These are phyloP conservation scores for Heliconius ismenius DNA, from an alignment of 2,888 invertebrate genomes.

Conservation along the genomic window DNA sequence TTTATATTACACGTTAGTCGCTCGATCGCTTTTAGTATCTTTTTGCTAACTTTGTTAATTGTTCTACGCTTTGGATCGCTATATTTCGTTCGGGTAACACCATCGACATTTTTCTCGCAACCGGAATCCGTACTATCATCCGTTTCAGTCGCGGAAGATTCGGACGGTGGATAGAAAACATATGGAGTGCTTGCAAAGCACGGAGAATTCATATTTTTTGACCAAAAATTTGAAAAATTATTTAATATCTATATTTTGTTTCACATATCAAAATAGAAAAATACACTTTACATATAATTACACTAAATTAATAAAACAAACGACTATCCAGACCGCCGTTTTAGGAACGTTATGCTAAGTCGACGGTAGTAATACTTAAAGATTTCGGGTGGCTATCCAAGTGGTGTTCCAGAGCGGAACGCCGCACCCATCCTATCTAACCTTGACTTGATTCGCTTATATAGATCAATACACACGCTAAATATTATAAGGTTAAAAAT, in stretches of 20 bases:
- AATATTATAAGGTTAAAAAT: not conserved
- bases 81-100: constrained; percentile 71
- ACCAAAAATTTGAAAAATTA: not conserved
- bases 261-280: not conserved
- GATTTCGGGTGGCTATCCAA: constrained; percentile 51
- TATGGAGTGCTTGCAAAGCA: constrained; percentile 71
- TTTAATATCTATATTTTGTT: not conserved
- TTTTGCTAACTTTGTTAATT: constrained; percentile 78
- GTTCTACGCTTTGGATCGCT: constrained; percentile 76
- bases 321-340: constrained; percentile 59
- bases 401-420: constrained; percentile 59
- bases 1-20: constrained; percentile 73
- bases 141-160: constrained; percentile 75
- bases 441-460: constrained; percentile 65
- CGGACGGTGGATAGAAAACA: constrained; percentile 74
- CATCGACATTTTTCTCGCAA: constrained; percentile 65
- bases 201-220: constrained; percentile 65
- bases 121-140: constrained; percentile 74
- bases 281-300: not conserved
- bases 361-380: constrained; percentile 63
- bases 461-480: not conserved
- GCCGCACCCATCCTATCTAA: constrained; percentile 68
- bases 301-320: constrained; percentile 37
- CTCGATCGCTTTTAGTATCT: constrained; percentile 74
- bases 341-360: constrained; percentile 61